Evolutionary conservation across 2,888 invertebrate genomes (phyloP).

Genomic region (Epirrhoe tristata): DNA sequence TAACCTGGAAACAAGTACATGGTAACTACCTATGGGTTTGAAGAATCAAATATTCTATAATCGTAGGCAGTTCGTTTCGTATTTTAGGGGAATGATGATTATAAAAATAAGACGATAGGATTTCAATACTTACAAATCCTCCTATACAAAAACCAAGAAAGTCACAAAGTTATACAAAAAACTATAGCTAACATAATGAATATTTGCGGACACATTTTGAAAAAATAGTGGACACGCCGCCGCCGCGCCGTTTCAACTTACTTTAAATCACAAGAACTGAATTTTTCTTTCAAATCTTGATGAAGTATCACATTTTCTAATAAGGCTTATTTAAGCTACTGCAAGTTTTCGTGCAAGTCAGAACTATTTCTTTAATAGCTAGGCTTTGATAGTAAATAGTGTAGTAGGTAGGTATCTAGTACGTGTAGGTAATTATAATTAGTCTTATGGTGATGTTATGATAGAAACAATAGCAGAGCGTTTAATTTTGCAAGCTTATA

Average conservation of each 20-base stretch:
- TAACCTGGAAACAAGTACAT: slow-evolving; percentile 60
- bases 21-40: not conserved
- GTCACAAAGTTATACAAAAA: not conserved
- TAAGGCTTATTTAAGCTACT: no score
- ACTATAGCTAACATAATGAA: not conserved
- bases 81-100: no score
- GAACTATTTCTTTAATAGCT: not conserved
- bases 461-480: not conserved
- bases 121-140: no score
- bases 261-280: no score
- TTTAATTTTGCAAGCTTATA: not conserved
- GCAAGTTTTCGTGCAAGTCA: not conserved
- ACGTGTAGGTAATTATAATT: slow-evolving; percentile 5
- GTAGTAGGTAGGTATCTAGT: no score
- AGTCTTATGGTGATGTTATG: slow-evolving; percentile 1
- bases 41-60: no score
- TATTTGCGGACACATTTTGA: not conserved
- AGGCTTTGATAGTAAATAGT: not conserved
- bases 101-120: no score
- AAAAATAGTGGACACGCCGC: no score
- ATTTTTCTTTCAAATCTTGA: no score
- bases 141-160: not conserved
- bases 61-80: no score
- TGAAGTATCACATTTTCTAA: no score
- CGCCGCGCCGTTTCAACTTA: no score